phyloP scores from a whole-genome alignment of 1,140 invertebrate genomes.

The Cherax destructor region DNA sequence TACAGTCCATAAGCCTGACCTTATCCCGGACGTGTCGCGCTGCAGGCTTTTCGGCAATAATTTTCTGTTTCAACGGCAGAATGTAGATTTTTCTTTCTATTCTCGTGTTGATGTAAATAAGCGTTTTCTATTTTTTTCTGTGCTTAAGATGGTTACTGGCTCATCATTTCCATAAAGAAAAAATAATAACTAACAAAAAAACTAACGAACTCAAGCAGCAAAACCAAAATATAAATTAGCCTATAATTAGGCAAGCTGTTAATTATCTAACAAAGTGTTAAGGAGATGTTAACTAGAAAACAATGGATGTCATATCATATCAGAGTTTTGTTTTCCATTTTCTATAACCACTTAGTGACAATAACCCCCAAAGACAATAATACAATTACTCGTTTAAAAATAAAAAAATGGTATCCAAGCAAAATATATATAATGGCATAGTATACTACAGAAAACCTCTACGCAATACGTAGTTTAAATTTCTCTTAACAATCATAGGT shows the following conservation, averaged over 20 bases:
- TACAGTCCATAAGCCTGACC: not conserved
- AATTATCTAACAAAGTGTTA: not conserved
- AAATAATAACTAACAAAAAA: not conserved
- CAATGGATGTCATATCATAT: constrained; percentile 36
- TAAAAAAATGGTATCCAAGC: constrained; percentile 6
- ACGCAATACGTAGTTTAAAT: constrained; percentile 53
- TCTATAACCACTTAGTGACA: constrained; percentile 28
- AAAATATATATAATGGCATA: constrained; percentile 15
- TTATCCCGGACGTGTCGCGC: constrained; percentile 13
- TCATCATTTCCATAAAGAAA: constrained; percentile 2
- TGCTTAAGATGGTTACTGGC: constrained; percentile 39
- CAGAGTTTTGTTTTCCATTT: constrained; percentile 34
- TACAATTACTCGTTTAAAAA: constrained; percentile 16
- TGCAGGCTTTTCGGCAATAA: constrained; percentile 9
- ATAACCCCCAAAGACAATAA: constrained; percentile 44
- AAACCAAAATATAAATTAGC: constrained; percentile 6
- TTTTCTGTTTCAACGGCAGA: constrained; percentile 28
- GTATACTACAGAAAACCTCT: constrained; percentile 25
- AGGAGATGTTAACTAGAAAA: not conserved
- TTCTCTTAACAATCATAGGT: constrained; percentile 58
- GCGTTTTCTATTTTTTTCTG: constrained; percentile 49
- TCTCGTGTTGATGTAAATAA: constrained; percentile 56
- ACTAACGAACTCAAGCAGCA: constrained; percentile 10
- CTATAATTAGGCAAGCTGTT: not conserved
- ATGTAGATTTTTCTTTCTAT: constrained; percentile 27